Conservation (phyloP, 2,888 invertebrate species). For the Aphodius sticticus region DNA sequence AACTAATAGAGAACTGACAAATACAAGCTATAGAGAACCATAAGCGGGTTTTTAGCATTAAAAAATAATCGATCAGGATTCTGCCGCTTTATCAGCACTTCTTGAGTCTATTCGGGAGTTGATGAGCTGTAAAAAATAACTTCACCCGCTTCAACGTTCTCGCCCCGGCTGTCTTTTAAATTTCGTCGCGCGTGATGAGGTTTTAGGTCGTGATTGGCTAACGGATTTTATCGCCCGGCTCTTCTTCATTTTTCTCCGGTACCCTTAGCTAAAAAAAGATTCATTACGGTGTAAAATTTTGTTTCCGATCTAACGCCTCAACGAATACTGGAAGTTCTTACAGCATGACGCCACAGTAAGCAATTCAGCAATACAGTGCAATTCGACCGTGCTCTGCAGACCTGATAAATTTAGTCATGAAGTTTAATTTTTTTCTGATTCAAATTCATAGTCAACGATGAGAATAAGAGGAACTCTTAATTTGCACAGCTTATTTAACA, state of each 20-base stretch:
- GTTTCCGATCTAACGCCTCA: conserved; percentile 4
- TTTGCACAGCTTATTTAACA: too few species aligned
- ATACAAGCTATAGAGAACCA: not conserved
- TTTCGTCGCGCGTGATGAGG: conserved; percentile 5
- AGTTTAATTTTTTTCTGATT: too few species aligned
- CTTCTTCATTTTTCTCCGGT: not conserved
- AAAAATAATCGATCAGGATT: not conserved
- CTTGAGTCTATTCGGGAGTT: conserved; percentile 7
- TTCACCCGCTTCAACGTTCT: conserved; percentile 12
- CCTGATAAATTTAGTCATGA: too few species aligned
- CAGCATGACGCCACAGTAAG: too few species aligned
- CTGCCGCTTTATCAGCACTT: not conserved
- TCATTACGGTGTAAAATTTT: conserved; percentile 14
- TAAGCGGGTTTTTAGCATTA: not conserved
- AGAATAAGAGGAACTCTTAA: too few species aligned
- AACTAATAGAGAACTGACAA: too few species aligned
- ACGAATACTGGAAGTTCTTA: not conserved
- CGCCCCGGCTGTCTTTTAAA: conserved; percentile 13
- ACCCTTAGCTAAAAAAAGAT: not conserved
- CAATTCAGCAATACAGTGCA: too few species aligned
- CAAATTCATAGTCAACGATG: too few species aligned
- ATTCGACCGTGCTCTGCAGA: too few species aligned
- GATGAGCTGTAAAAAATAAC: conserved; percentile 21
- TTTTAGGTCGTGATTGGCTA: conserved; percentile 7
- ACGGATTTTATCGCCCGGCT: not conserved